These are phyloP conservation scores for human (Homo sapiens) DNA, from an alignment of 2,113 vertebrate species.

Conservation along the genomic window DNA sequence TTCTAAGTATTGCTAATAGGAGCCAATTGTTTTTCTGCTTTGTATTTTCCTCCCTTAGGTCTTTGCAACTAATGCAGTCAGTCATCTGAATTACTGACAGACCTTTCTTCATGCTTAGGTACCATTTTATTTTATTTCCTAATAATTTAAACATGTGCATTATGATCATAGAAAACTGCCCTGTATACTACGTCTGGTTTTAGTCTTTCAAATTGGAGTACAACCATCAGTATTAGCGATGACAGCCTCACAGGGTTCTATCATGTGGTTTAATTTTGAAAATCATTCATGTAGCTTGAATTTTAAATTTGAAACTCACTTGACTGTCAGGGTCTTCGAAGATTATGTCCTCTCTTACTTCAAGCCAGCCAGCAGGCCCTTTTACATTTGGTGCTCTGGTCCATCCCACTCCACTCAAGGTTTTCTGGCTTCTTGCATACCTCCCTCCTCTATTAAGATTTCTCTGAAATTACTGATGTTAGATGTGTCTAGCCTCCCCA, in stretches of 20 bases:
- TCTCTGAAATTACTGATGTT: conserved; percentile 6
- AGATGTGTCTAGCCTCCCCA: not conserved
- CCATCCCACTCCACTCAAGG: not conserved
- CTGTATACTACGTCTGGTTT: conserved; percentile 46
- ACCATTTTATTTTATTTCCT: conserved; percentile 66
- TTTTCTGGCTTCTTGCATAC: not conserved
- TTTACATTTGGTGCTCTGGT: not conserved
- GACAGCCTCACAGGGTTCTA: conserved; percentile 55
- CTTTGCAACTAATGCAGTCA: conserved; percentile 44
- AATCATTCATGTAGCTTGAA: conserved; percentile 37
- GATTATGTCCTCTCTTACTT: not conserved
- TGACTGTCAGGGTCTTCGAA: not conserved
- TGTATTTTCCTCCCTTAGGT: not conserved
- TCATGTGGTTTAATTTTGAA: conserved; percentile 62
- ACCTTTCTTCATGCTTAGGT: conserved; percentile 60
- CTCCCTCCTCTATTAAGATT: not conserved
- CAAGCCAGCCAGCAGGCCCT: not conserved
- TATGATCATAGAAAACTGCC: conserved; percentile 32
- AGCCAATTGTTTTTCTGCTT: conserved; percentile 38
- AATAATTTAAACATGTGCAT: conserved; percentile 66
- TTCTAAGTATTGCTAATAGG: conserved; percentile 20
- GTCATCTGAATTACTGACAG: conserved; percentile 69
- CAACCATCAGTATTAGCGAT: conserved; percentile 16
- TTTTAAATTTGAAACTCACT: conserved; percentile 60
- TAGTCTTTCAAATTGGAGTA: conserved; percentile 54